Conservation (phyloP, 2,797 vertebrate species). For the Poecilia gillii region DNA sequence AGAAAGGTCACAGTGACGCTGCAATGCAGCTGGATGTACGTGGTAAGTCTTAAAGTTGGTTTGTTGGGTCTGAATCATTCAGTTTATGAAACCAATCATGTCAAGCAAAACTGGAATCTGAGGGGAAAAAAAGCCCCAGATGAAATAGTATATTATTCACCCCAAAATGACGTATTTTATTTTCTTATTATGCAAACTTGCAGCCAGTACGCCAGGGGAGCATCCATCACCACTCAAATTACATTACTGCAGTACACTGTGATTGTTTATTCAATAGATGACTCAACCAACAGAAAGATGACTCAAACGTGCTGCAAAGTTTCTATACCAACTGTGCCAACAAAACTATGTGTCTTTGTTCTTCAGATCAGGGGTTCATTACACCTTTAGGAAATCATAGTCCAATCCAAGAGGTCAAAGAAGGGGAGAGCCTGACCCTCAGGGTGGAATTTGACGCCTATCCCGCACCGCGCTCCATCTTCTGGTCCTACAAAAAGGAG, state of each 20-base stretch:
- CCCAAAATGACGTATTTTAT: neutral
- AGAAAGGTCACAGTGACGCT: constrained; percentile 82
- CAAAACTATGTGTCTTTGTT: constrained; percentile 19
- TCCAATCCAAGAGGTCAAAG: constrained; percentile 86
- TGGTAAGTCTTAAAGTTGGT: constrained; percentile 76
- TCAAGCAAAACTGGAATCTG: neutral
- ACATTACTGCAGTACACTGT: neutral
- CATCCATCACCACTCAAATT: neutral
- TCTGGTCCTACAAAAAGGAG: constrained; percentile 89
- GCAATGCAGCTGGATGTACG: constrained; percentile 87
- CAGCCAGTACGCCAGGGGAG: neutral
- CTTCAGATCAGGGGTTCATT: constrained; percentile 90
- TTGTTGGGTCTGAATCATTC: neutral
- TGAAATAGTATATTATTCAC: neutral
- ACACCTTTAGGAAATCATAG: constrained; percentile 74
- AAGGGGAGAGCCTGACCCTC: constrained; percentile 91
- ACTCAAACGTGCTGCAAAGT: constrained; percentile 1
- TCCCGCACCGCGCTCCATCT: constrained; percentile 82
- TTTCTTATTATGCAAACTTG: constrained; percentile 33
- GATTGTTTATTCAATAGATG: constrained; percentile 7
- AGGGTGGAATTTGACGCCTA: constrained; percentile 89
- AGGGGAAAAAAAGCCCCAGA: too few species aligned
- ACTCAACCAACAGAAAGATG: neutral
- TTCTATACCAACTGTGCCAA: neutral
- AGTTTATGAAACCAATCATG: neutral